These are phyloP conservation scores for Psilanteris sp. DNA, from an alignment of 1,140 invertebrate genomes.

Conservation along the genomic window DNA sequence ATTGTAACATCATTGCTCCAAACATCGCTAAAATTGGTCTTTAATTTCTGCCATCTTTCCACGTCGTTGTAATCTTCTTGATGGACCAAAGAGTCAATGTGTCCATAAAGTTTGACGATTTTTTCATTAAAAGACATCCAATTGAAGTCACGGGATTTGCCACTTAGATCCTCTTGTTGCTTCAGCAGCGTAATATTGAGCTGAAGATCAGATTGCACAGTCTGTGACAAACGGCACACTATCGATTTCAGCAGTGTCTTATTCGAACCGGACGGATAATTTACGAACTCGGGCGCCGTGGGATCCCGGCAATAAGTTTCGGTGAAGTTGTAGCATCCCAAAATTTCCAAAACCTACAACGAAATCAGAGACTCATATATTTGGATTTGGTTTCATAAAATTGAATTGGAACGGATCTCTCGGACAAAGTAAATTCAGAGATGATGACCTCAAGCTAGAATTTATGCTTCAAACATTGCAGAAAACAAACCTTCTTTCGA, in stretches of 20 bases:
- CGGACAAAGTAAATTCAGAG: slow-evolving; percentile 11
- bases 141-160: slow-evolving; percentile 61
- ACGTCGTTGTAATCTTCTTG: slow-evolving; percentile 56
- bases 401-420: slow-evolving; percentile 5
- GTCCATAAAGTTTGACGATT: slow-evolving; percentile 69
- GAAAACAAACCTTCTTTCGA: slow-evolving; percentile 66
- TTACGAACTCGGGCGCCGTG: slow-evolving; percentile 62
- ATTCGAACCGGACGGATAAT: slow-evolving; percentile 70
- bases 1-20: slow-evolving; percentile 66
- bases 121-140: slow-evolving; percentile 73
- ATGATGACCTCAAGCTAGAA: background rate
- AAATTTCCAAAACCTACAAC: slow-evolving; percentile 68
- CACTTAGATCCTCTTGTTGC: slow-evolving; percentile 12
- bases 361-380: slow-evolving; percentile 24
- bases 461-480: background rate
- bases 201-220: slow-evolving; percentile 66
- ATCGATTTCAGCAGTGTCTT: slow-evolving; percentile 68
- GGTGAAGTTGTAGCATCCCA: slow-evolving; percentile 73
- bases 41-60: slow-evolving; percentile 48
- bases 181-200: slow-evolving; percentile 62
- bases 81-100: slow-evolving; percentile 69
- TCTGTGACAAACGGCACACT: slow-evolving; percentile 67
- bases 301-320: slow-evolving; percentile 63
- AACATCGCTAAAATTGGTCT: slow-evolving; percentile 51
- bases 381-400: slow-evolving; percentile 33